Evolutionary conservation across 2,797 vertebrate species (phyloP).

Genomic region (Lophius americanus): DNA sequence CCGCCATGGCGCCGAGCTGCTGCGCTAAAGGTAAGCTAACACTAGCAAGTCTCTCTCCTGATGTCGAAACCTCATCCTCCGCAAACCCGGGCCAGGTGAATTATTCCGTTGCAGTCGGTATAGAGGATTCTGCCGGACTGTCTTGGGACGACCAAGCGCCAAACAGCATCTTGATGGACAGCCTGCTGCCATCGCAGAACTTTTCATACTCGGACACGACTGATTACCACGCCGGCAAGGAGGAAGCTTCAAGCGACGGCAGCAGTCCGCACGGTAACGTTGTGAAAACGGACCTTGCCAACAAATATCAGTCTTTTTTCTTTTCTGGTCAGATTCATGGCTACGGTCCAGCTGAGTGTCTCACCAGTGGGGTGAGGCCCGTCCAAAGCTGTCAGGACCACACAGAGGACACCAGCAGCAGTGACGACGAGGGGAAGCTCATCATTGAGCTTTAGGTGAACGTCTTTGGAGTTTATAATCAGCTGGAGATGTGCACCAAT

Average conservation of each 20-base stretch:
- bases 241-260: slow-evolving; percentile 5
- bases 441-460: slow-evolving; percentile 80
- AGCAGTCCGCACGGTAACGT: slow-evolving; percentile 4
- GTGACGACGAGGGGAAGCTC: slow-evolving; percentile 83
- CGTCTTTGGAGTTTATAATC: not conserved
- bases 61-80: slow-evolving; percentile 9
- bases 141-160: slow-evolving; percentile 19
- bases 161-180: not conserved
- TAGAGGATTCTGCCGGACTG: slow-evolving; percentile 1
- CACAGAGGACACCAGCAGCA: slow-evolving; percentile 78
- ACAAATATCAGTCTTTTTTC: slow-evolving; percentile 49
- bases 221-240: slow-evolving; percentile 5
- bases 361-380: slow-evolving; percentile 35
- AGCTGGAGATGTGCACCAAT: slow-evolving; percentile 7
- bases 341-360: slow-evolving; percentile 38
- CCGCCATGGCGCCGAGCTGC: not conserved
- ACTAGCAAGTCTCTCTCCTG: slow-evolving; percentile 1
- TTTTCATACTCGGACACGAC: slow-evolving; percentile 7
- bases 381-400: slow-evolving; percentile 62
- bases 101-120: slow-evolving; percentile 6
- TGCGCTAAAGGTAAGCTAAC: not conserved
- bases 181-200: slow-evolving; percentile 5
- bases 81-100: not conserved
- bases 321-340: slow-evolving; percentile 31
- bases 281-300: slow-evolving; percentile 24